These are phyloP conservation scores for Crotophaga sulcirostris DNA, from an alignment of 2,113 vertebrate species.

Conservation along the genomic window DNA sequence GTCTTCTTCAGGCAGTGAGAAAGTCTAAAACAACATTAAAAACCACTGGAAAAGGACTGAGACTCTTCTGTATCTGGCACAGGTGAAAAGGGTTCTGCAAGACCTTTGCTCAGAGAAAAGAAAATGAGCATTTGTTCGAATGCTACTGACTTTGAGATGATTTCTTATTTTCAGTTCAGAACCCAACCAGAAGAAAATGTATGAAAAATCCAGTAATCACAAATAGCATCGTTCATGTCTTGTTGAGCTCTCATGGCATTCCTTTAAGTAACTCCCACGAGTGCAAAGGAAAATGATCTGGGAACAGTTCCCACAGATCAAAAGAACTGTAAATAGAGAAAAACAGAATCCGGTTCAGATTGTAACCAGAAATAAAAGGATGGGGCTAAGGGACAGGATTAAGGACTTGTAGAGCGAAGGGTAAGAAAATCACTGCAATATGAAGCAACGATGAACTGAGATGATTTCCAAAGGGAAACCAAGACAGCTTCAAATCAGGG, in stretches of 20 bases:
- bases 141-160: neutral
- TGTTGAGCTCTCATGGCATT: slow-evolving; percentile 4
- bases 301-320: neutral
- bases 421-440: accelerated
- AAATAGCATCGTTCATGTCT: neutral
- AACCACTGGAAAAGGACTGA: neutral
- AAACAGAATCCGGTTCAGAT: neutral
- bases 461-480: neutral
- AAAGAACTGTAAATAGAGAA: neutral
- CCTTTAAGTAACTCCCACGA: neutral
- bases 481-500: neutral
- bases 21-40: neutral
- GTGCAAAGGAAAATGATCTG: slow-evolving; percentile 12
- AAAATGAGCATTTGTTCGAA: neutral
- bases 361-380: neutral
- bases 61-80: neutral
- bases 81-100: neutral
- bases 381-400: neutral
- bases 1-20: neutral
- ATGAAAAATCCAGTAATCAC: neutral
- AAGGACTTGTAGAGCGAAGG: neutral
- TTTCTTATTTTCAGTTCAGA: neutral
- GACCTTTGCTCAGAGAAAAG: neutral
- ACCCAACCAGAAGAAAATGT: neutral
- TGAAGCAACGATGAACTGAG: neutral